Evolutionary conservation across 2,888 invertebrate genomes (phyloP), one percentile per base, ranked within the genome.

Genomic region (Cordilura impudica): DNA sequence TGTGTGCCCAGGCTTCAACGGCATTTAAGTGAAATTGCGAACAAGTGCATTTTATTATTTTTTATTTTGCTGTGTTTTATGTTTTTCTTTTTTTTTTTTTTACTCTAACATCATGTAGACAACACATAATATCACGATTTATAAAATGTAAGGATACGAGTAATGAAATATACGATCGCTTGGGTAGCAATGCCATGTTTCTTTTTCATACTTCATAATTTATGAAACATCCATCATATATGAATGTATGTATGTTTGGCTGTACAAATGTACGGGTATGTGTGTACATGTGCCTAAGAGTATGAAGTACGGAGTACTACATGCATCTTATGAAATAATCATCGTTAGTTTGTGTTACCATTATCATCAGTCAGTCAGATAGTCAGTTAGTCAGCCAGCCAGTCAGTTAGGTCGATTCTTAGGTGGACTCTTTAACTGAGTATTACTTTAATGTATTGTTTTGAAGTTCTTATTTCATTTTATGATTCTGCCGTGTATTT

Each of bases 131-230:
- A 79, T 72, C 71, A 75, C 79, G 79, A 79, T 51, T 74, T 67
- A 31, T 35, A 31, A 53, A 71, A 60, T 65, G 63, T 49, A 56
- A 63, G 29, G 18, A 18, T 18, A 21, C 23, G 61, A 58, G 16
- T 39, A 72, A 66, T 54, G 54, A 71, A 56, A 71, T 61, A 74
- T 47, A 63, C 19, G 45, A 45, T 39, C 26, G 19, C 75, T 72
- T 66, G 79, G 75, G 75, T 67, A 75, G 56, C 51, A 75, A 67
- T 67, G 56, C 61, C 67, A 75, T 79, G 79, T 79, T 75, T 79
- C 79, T 79, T 79, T 75, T 79, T 79, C 79, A 72, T 79, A 79
- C 79, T 79, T 79, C 75, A 79, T 79, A 79, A 79, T 75, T 79
- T 79, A 79, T 79, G 75, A 79, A 79, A 75, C 79, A 79, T 79